Evolutionary conservation across 2,797 vertebrate genomes (phyloP), one percentile per base, ranked within the genome.

Genomic region (Heterohyrax brucei): DNA sequence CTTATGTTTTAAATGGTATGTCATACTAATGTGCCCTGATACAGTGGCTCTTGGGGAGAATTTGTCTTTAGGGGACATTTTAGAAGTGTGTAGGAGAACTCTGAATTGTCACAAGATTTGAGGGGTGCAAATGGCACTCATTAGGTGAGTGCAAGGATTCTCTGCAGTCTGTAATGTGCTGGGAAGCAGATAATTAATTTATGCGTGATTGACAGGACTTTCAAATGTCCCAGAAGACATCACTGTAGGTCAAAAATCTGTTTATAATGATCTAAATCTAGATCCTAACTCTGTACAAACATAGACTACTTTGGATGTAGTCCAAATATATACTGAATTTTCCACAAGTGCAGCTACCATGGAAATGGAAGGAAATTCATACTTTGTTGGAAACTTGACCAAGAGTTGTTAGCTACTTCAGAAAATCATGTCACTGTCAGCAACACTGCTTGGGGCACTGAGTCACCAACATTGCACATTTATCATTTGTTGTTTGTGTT

Each of bases 271-370:
- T 79, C 50, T 76, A 94, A 80, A 64, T 87, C 90, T 95, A 89
- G 77, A 80, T 22, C 6, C n/a, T 33, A 85, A 93, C 82, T 95
- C 59, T 53, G 3, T 70, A 92, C 72, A 87, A 94, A 80, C 66
- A 73, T 62, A 91, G 81, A 70, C 48, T 86, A 77, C 81, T 80
- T 89, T 44, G 59, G 78, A 33, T 83, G 39, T 18, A 73, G 3
- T 84, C 94, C 88, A 95, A 94, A 91, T 81, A 75, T 68, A 87
- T 56, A 33, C 72, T 84, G 72, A 94, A 62, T 93, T 95, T 84
- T 78, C 87, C 56, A n/a, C 70, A 77, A 87, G 30, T 81, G 30
- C 10, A 77, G 44, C 87, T 89, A 72, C 18, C n/a, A 68, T 66
- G n/a, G 48, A 78, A 95, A 28, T 81, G 48, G 48, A 75, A 16